A percentile compares a stretch with the other conserved stretches of the same genome.
Conservation (phyloP, 2,888 invertebrate genomes). For the Lathronympha strigana region DNA sequence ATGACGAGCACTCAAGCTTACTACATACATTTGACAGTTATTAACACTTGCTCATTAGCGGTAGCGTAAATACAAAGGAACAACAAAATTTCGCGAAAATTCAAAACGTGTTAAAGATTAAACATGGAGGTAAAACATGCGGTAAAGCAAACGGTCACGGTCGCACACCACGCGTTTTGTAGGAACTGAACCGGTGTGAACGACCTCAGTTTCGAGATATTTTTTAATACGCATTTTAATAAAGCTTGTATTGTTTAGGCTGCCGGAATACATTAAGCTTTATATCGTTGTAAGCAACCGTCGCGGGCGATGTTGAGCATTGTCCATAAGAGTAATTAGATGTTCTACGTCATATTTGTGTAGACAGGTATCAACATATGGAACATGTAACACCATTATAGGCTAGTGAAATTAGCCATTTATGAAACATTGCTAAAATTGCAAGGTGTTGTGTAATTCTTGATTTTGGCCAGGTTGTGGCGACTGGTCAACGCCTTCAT, state of each 20-base stretch:
- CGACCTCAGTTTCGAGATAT: conserved; percentile 74
- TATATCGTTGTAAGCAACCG: conserved; percentile 56
- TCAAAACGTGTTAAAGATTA: conserved; percentile 43
- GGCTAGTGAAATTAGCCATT: too few species aligned
- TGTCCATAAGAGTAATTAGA: conserved; percentile 39
- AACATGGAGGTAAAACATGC: conserved; percentile 55
- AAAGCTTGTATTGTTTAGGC: conserved; percentile 74
- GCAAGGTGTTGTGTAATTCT: too few species aligned
- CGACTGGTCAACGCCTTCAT: too few species aligned
- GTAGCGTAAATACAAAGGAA: conserved; percentile 48
- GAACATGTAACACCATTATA: too few species aligned
- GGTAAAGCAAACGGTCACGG: conserved; percentile 66
- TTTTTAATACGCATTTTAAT: conserved; percentile 79
- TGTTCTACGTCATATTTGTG: conserved; percentile 24
- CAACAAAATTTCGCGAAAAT: conserved; percentile 41
- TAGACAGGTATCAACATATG: background rate
- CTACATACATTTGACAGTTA: background rate
- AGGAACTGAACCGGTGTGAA: conserved; percentile 69
- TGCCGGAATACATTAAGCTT: conserved; percentile 70
- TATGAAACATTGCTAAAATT: too few species aligned
- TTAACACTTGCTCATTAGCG: conserved; percentile 12
- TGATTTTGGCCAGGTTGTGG: too few species aligned
- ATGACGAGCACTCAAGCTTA: conserved; percentile 24
- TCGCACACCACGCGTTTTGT: conserved; percentile 65
- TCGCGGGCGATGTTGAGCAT: conserved; percentile 20